Conservation (phyloP, 1,140 invertebrate genomes). For the Solenopsis fugax region DNA sequence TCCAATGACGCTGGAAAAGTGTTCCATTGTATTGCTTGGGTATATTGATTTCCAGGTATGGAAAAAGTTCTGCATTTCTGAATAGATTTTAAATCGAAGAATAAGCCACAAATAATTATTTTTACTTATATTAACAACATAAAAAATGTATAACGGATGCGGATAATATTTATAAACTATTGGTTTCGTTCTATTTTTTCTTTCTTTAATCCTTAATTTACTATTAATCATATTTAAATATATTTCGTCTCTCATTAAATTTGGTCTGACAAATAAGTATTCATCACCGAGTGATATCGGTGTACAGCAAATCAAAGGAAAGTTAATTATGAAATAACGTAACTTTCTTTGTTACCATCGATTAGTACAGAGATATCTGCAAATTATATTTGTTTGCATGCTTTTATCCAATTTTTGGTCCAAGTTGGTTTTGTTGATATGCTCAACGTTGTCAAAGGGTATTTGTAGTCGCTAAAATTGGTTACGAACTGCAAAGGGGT, state of each 20-base stretch:
- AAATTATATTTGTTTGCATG: not conserved
- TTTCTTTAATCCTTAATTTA: not conserved
- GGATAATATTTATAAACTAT: conserved; percentile 6
- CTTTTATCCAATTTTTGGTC: not conserved
- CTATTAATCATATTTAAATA: not conserved
- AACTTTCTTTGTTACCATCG: not conserved
- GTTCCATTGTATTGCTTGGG: not conserved
- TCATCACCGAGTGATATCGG: not conserved
- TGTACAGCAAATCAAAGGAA: not conserved
- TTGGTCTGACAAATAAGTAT: not conserved
- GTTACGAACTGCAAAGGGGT: not conserved
- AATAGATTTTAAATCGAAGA: conserved; percentile 25
- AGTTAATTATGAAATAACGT: conserved; percentile 6
- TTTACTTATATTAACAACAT: not conserved
- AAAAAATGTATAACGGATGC: too few relatives aligned
- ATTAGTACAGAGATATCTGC: not conserved
- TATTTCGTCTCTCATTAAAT: not conserved
- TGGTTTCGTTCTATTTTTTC: not conserved
- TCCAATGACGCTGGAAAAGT: not conserved
- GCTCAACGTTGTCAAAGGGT: not conserved
- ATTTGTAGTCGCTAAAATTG: not conserved
- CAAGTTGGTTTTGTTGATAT: not conserved
- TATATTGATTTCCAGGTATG: conserved; percentile 23
- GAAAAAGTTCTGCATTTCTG: not conserved
- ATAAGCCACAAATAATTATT: too few relatives aligned